Base-by-base conservation (phyloP, 2,797 vertebrate genomes). In the Lerista edwardsae region DNA sequence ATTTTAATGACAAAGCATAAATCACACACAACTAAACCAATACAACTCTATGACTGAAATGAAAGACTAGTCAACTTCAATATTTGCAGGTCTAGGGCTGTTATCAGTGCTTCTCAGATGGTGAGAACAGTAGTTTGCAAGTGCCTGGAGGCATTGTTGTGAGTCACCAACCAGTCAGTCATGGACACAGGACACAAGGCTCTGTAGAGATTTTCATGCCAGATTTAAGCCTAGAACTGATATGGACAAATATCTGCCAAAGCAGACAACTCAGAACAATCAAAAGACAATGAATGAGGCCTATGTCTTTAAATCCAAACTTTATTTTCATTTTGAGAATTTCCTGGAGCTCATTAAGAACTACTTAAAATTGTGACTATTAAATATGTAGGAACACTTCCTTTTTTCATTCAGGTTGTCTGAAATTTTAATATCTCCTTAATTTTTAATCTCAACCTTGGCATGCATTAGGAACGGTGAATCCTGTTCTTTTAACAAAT, bases 341-440 rank as follows among this genome's bases (percentile, higher is more conserved):
- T 86, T 90, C 80, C 87, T 23, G 1, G 61, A 85, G 87, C 87
- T 94, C 93, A 94, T 94, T 87, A 93, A 0, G 2, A 87, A 85
- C 85, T 88, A 84, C 85, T 84, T 17, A 55, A 75, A 72, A 89
- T 93, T 81, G 68, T 75, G 75, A 62, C 73, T 86, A 82, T 77
- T 62, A 93, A 93, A 91, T 90, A 95, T 95, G 86, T 89, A 95
- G 87, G 83, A 76, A 87, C 76, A 64, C 84, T 92, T 92, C 89
- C 83, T 93, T 93, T 90, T 89, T 94, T 91, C 90, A 94, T 93
- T 94, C 91, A 79, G 88, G 80, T 83, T 68, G 88, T 86, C 59
- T 94, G 89, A 93, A 94, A 94, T 90, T 93, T 95, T 95, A 91
- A 93, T 94, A 82, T 90, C 86, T 44, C 1, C 73, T 94, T 83